phyloP scores from a whole-genome alignment of 2,888 invertebrate genomes.

The Apeira syringaria region DNA sequence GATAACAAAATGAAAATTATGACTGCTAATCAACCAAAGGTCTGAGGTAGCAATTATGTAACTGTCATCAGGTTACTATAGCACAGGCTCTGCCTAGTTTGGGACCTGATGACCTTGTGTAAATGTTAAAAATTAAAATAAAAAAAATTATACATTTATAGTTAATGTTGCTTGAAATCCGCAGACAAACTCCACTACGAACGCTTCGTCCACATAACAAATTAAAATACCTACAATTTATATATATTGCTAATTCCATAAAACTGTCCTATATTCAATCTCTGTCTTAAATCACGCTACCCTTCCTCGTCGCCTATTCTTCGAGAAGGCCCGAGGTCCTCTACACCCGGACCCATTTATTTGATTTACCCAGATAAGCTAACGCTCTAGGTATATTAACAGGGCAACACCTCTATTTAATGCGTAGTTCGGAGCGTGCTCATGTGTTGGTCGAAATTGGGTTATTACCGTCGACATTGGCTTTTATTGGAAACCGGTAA shows the following conservation, averaged over 20 bases:
- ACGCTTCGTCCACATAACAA: too few relatives aligned
- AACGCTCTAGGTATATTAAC: slow-evolving; percentile 37
- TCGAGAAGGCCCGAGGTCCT: slow-evolving; percentile 33
- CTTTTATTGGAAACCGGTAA: slow-evolving; percentile 19
- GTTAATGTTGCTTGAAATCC: too few relatives aligned
- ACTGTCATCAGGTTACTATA: too few relatives aligned
- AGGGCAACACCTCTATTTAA: slow-evolving; percentile 39
- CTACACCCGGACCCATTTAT: slow-evolving; percentile 37
- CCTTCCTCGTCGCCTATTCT: slow-evolving; percentile 26
- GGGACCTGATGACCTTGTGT: too few relatives aligned
- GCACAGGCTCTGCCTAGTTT: too few relatives aligned
- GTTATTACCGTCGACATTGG: slow-evolving; percentile 22
- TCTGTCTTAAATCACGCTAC: slow-evolving; percentile 10
- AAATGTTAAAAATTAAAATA: too few relatives aligned
- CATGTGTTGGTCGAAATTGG: slow-evolving; percentile 25
- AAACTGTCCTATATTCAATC: slow-evolving; percentile 2
- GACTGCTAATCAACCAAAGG: too few relatives aligned
- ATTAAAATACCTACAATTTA: neutral
- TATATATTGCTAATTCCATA: neutral
- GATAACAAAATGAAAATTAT: too few relatives aligned
- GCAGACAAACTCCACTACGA: too few relatives aligned
- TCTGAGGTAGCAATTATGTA: too few relatives aligned
- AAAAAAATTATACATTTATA: too few relatives aligned
- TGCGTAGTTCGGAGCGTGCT: slow-evolving; percentile 31
- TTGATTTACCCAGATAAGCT: slow-evolving; percentile 41